A percentile compares a stretch with the other conserved stretches of the same genome.
Evolutionary conservation across 2,113 vertebrate genomes (phyloP).

Genomic region (Merops nubicus): DNA sequence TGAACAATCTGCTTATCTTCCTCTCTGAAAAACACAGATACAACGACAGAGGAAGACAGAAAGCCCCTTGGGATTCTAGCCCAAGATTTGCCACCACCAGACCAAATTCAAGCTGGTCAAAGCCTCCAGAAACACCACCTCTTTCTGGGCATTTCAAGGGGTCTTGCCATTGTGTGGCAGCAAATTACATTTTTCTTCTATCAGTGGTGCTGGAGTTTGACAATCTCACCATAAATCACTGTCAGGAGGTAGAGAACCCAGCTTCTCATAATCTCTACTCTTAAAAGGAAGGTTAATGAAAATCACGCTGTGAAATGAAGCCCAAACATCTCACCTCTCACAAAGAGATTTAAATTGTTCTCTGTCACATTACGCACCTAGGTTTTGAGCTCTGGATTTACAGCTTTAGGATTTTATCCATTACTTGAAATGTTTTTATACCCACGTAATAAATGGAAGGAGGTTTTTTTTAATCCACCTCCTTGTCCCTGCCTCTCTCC

Average conservation of each 20-base stretch:
- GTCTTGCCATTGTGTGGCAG: conserved; percentile 24
- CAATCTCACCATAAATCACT: conserved; percentile 65
- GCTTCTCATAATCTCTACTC: conserved; percentile 65
- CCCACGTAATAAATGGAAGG: conserved; percentile 58
- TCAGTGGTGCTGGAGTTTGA: conserved; percentile 28
- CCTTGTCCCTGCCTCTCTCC: background rate
- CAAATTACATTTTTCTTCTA: conserved; percentile 58
- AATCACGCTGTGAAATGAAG: conserved; percentile 66
- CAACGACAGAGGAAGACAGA: background rate
- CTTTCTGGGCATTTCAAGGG: conserved; percentile 22
- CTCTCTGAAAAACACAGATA: background rate
- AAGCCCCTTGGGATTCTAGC: background rate
- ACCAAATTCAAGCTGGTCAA: background rate
- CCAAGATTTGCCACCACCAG: background rate
- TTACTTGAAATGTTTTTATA: conserved; percentile 76
- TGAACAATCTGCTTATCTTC: background rate
- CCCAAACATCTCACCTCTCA: conserved; percentile 63
- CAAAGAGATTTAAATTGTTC: conserved; percentile 68
- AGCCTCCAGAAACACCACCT: background rate
- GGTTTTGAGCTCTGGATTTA: conserved; percentile 69
- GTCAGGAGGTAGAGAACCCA: conserved; percentile 55
- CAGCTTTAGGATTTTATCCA: conserved; percentile 79
- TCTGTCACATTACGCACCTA: conserved; percentile 37
- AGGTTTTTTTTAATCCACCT: background rate
- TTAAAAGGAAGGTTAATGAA: conserved; percentile 77